Conservation (phyloP, 2,797 vertebrate species). For the Meriones psammophilus region DNA sequence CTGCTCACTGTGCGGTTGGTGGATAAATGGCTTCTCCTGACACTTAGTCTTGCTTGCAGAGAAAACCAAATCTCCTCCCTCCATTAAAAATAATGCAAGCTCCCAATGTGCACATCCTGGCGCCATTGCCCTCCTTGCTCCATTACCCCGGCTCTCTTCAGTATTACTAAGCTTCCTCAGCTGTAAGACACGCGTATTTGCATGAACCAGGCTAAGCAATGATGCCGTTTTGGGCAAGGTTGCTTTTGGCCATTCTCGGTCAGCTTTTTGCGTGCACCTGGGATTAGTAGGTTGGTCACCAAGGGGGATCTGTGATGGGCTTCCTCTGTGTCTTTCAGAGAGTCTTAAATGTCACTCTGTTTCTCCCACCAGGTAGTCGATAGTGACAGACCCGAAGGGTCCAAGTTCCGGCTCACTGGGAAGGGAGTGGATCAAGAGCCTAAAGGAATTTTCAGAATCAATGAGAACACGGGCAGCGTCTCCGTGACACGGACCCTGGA, state of each 20-base stretch:
- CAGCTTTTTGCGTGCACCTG: not conserved
- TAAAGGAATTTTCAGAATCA: slow-evolving; percentile 95
- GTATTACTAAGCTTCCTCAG: not conserved
- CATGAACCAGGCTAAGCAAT: fast-evolving
- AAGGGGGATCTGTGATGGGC: not conserved
- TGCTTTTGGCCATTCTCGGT: not conserved
- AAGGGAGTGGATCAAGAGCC: slow-evolving; percentile 96
- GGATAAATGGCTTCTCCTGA: not conserved
- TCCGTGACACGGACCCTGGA: slow-evolving; percentile 94
- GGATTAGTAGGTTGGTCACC: not conserved
- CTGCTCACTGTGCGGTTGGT: fast-evolving
- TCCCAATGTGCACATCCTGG: not conserved
- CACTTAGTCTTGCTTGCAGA: not conserved
- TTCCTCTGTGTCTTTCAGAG: not conserved
- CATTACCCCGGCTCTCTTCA: not conserved
- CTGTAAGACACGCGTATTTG: not conserved
- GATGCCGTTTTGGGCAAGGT: not conserved
- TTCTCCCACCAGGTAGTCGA: slow-evolving; percentile 92
- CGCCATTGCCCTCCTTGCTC: not conserved
- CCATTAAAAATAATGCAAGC: not conserved
- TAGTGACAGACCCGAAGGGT: slow-evolving; percentile 91
- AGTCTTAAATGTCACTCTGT: slow-evolving; percentile 16
- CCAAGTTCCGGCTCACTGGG: slow-evolving; percentile 95
- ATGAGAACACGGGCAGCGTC: slow-evolving; percentile 94
- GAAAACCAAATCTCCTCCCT: not conserved